A percentile compares a stretch with the other conserved stretches of the same genome.
phyloP scores from a whole-genome alignment of 2,888 invertebrate species.

The Dromius quadrimaculatus region DNA sequence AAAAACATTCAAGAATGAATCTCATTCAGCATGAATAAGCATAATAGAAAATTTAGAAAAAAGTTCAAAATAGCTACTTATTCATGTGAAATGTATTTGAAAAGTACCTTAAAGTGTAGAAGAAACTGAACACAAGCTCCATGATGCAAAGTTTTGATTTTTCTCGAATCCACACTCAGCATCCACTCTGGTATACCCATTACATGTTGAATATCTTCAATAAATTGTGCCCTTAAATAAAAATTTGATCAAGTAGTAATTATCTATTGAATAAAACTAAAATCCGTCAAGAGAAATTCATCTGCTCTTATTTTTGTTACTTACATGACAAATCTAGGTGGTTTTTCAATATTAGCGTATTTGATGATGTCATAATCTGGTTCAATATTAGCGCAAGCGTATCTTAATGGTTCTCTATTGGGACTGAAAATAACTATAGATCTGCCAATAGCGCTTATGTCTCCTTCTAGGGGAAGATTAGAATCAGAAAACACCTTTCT shows the following conservation, averaged over 20 bases:
- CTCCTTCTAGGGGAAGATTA: conserved; percentile 87
- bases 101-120: conserved; percentile 82
- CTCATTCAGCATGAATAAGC: too few relatives aligned
- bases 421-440: conserved; percentile 88
- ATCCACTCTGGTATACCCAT: conserved; percentile 94
- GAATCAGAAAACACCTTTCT: conserved; percentile 85
- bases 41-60: too few relatives aligned
- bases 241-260: too few relatives aligned
- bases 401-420: conserved; percentile 76
- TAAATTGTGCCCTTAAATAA: conserved; percentile 80
- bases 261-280: too few relatives aligned
- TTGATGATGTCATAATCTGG: conserved; percentile 92
- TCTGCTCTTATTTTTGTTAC: conserved; percentile 62
- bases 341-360: conserved; percentile 87
- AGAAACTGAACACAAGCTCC: conserved; percentile 87
- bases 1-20: too few relatives aligned
- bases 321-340: conserved; percentile 90
- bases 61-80: too few relatives aligned
- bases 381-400: conserved; percentile 92
- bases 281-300: neutral
- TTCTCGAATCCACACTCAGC: conserved; percentile 84
- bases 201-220: conserved; percentile 82
- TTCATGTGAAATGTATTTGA: neutral
- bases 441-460: conserved; percentile 82
- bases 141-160: conserved; percentile 81